Evolutionary conservation across 2,888 invertebrate species (phyloP).

Genomic region (Resseliella maxima): DNA sequence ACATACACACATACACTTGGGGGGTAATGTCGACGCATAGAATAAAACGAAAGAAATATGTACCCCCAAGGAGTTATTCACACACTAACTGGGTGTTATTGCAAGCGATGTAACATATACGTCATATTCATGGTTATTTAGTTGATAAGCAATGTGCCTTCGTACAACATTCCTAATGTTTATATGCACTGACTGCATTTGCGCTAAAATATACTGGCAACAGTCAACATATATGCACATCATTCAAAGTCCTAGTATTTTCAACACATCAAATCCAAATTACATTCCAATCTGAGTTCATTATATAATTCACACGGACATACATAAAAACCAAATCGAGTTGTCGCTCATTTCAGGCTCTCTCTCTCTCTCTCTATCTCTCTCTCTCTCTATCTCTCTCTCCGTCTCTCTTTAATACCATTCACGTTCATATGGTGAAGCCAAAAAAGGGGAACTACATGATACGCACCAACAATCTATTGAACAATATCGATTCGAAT

Average conservation of each 20-base stretch:
- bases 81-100: conserved; percentile 51
- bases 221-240: conserved; percentile 5
- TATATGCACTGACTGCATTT: conserved; percentile 13
- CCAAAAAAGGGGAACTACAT: conserved; percentile 18
- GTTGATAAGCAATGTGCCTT: conserved; percentile 12
- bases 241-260: conserved; percentile 10
- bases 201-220: neutral
- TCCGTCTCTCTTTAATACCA: neutral
- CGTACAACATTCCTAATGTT: neutral
- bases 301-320: conserved; percentile 26
- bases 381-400: neutral
- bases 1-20: too few species aligned
- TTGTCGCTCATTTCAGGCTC: neutral
- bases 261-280: conserved; percentile 37
- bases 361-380: neutral
- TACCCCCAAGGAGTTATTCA: conserved; percentile 55
- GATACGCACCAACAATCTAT: neutral
- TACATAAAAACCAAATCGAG: neutral
- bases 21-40: conserved; percentile 12
- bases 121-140: conserved; percentile 7
- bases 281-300: conserved; percentile 26
- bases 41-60: conserved; percentile 53
- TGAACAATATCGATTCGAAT: conserved; percentile 24
- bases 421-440: neutral
- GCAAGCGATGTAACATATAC: conserved; percentile 14